phyloP scores from a whole-genome alignment of 2,113 vertebrate genomes.

The Cavia porcellus region DNA sequence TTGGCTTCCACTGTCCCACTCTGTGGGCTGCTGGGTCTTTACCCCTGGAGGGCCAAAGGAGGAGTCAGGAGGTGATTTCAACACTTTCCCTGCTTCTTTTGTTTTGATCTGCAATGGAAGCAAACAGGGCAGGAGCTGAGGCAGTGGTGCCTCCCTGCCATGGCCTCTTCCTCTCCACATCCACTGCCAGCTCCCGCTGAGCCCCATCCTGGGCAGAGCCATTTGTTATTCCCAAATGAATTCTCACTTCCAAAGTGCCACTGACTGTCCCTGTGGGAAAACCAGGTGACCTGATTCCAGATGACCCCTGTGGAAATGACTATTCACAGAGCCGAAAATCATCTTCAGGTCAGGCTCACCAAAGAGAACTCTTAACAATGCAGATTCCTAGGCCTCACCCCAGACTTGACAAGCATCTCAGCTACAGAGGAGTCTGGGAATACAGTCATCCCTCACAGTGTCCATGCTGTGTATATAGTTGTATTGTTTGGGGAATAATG shows the following conservation, averaged over 20 bases:
- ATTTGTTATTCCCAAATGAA: background rate
- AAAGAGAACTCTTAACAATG: background rate
- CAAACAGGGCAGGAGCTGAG: background rate
- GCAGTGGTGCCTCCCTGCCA: background rate
- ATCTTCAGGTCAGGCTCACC: background rate
- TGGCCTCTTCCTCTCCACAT: background rate
- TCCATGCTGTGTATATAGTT: background rate
- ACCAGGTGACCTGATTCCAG: background rate
- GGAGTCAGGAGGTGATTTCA: background rate
- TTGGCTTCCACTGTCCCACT: background rate
- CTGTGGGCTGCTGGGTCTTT: background rate
- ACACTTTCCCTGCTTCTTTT: background rate
- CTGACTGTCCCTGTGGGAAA: background rate
- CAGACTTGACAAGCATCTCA: background rate
- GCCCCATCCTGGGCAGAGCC: background rate
- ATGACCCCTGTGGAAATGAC: background rate
- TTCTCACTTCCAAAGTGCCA: background rate
- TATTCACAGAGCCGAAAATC: background rate
- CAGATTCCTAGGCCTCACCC: background rate
- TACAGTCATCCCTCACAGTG: background rate
- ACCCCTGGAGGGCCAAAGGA: background rate
- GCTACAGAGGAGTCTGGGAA: background rate
- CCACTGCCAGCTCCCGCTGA: too few species aligned
- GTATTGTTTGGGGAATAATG: background rate
- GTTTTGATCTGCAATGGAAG: background rate